These are phyloP conservation scores for Mareca strepera DNA, from an alignment of 2,797 vertebrate genomes.

Conservation along the genomic window DNA sequence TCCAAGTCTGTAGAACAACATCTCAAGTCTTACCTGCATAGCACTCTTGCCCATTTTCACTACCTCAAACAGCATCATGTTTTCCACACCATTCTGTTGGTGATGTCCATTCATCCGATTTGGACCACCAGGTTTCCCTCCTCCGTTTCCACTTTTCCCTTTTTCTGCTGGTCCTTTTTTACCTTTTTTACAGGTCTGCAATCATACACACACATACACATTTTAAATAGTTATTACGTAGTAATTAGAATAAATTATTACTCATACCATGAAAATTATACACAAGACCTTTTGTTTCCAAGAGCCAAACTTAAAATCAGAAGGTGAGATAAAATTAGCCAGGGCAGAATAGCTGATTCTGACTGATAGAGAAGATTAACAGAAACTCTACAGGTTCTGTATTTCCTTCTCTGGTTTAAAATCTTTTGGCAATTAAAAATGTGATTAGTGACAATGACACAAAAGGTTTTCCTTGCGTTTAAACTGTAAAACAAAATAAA, in stretches of 20 bases:
- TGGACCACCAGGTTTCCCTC: constrained; percentile 84
- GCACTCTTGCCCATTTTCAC: constrained; percentile 98
- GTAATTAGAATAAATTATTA: neutral
- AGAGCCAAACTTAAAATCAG: neutral
- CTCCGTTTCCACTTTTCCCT: constrained; percentile 88
- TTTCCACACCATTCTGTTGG: constrained; percentile 99
- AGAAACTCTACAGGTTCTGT: neutral
- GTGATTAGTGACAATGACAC: neutral
- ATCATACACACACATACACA: neutral
- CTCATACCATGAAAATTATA: neutral
- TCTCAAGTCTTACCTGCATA: constrained; percentile 89
- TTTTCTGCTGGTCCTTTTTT: constrained; percentile 92
- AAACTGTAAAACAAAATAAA: neutral
- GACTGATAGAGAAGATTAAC: neutral
- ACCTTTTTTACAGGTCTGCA: constrained; percentile 91
- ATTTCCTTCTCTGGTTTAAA: neutral
- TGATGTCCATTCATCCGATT: constrained; percentile 98
- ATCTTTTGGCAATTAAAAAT: neutral
- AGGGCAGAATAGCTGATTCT: neutral
- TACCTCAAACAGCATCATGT: constrained; percentile 99
- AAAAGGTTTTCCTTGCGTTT: neutral
- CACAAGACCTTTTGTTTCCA: neutral
- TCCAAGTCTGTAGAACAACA: neutral
- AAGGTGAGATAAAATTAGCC: neutral
- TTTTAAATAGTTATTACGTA: neutral